These are phyloP conservation scores for Orthosia cruda DNA, from an alignment of 2,888 invertebrate species.

Conservation along the genomic window DNA sequence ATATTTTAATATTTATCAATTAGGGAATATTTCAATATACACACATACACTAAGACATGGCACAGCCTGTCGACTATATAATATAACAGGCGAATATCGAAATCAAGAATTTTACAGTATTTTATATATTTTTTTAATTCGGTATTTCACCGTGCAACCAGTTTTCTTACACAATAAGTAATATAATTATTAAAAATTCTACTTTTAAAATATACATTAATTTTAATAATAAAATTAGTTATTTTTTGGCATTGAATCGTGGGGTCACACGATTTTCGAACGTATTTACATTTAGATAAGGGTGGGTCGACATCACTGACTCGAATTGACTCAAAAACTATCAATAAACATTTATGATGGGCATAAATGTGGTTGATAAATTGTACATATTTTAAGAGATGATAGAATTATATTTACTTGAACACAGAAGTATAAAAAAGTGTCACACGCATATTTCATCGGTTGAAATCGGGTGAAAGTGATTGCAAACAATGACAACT, in stretches of 20 bases:
- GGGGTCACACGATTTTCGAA: constrained; percentile 75
- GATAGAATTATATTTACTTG: constrained; percentile 31
- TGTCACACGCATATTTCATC: background rate
- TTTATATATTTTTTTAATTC: constrained; percentile 73
- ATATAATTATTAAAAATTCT: constrained; percentile 74
- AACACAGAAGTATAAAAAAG: constrained; percentile 45
- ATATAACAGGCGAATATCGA: constrained; percentile 68
- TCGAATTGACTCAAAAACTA: constrained; percentile 69
- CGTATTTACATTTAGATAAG: constrained; percentile 78
- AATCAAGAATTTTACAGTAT: constrained; percentile 59
- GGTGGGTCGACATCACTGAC: constrained; percentile 74
- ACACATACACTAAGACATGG: constrained; percentile 82
- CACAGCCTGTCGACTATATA: constrained; percentile 79
- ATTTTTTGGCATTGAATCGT: constrained; percentile 84
- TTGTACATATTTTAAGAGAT: constrained; percentile 42
- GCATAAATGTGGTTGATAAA: constrained; percentile 48
- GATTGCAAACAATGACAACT: background rate
- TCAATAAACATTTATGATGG: constrained; percentile 51
- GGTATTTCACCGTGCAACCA: constrained; percentile 89
- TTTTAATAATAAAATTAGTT: constrained; percentile 76
- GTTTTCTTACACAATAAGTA: constrained; percentile 72
- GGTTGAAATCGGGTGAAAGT: background rate
- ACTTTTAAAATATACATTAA: constrained; percentile 77
- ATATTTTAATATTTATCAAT: constrained; percentile 69
- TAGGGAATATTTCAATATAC: constrained; percentile 75